Percentiles rank a stretch among this genome's conserved stretches.
Conservation (phyloP, 2,797 vertebrate species). For the Mallotus villosus region DNA sequence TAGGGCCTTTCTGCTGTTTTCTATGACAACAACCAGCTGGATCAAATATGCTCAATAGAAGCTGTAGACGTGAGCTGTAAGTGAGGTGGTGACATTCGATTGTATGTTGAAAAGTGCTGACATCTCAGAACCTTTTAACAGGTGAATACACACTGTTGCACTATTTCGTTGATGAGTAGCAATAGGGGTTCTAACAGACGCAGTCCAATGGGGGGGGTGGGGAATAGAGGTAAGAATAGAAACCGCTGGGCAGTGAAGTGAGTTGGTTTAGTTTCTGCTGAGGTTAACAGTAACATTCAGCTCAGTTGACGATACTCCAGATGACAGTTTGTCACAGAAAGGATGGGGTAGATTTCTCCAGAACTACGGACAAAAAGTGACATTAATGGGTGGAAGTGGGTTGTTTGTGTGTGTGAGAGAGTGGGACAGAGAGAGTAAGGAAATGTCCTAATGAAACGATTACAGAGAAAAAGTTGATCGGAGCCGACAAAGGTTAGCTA, state of each 20-base stretch:
- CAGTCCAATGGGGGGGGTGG: no score
- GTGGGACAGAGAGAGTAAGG: no score
- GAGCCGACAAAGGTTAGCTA: no score
- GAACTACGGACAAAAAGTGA: no score
- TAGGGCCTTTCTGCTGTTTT: conserved; percentile 47
- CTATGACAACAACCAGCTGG: neutral
- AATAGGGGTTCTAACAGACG: conserved; percentile 36
- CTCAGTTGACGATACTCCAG: neutral
- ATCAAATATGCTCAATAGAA: conserved; percentile 3
- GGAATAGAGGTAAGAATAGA: neutral
- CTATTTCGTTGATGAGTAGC: conserved; percentile 60
- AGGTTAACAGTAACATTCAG: conserved; percentile 26
- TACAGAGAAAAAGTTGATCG: no score
- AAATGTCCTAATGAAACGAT: no score
- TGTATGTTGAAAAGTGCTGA: conserved; percentile 39
- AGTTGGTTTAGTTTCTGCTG: conserved; percentile 31
- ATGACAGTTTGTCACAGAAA: neutral
- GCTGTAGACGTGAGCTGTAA: conserved; percentile 18
- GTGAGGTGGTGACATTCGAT: neutral
- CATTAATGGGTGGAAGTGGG: no score
- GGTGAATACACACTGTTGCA: conserved; percentile 37
- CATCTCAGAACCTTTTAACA: conserved; percentile 45
- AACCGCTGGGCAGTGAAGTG: conserved; percentile 34
- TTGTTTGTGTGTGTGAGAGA: no score
- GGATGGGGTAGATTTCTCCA: no score